Percentiles rank a stretch among this genome's conserved stretches.
Evolutionary conservation across 92 coral and sea anemone species (phyloP).

Genomic region (Anthopleura xanthogrammica): DNA sequence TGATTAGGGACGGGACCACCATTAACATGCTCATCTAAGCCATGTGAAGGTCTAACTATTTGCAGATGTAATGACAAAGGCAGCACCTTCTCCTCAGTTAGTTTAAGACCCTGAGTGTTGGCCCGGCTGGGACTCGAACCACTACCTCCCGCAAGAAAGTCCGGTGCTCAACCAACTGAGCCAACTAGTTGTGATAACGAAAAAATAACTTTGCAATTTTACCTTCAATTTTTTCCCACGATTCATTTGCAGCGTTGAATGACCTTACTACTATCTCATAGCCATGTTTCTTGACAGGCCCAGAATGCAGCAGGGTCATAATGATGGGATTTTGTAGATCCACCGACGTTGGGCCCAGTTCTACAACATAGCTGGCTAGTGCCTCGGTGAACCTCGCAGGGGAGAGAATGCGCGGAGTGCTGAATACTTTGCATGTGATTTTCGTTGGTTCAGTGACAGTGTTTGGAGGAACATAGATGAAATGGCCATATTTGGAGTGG

Average conservation of each 20-base stretch:
- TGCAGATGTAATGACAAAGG: too few species aligned
- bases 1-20: too few species aligned
- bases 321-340: constrained; percentile 6
- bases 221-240: constrained; percentile 13
- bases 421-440: constrained; percentile 4
- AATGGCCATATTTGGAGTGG: constrained; percentile 19
- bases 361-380: constrained; percentile 44
- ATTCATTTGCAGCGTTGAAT: constrained; percentile 16
- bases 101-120: too few species aligned
- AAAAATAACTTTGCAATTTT: not conserved
- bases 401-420: constrained; percentile 16
- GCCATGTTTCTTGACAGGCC: constrained; percentile 13
- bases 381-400: constrained; percentile 35
- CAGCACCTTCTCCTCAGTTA: too few species aligned
- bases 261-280: constrained; percentile 22
- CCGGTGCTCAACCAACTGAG: too few species aligned
- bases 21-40: too few species aligned
- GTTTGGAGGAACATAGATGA: constrained; percentile 43
- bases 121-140: too few species aligned
- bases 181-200: too few species aligned
- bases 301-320: constrained; percentile 26
- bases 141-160: too few species aligned
- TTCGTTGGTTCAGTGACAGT: constrained; percentile 28
- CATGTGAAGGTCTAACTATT: too few species aligned
- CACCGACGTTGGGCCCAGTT: constrained; percentile 33